phyloP scores from a whole-genome alignment of 2,888 invertebrate species.

The Polia nebulosa region DNA sequence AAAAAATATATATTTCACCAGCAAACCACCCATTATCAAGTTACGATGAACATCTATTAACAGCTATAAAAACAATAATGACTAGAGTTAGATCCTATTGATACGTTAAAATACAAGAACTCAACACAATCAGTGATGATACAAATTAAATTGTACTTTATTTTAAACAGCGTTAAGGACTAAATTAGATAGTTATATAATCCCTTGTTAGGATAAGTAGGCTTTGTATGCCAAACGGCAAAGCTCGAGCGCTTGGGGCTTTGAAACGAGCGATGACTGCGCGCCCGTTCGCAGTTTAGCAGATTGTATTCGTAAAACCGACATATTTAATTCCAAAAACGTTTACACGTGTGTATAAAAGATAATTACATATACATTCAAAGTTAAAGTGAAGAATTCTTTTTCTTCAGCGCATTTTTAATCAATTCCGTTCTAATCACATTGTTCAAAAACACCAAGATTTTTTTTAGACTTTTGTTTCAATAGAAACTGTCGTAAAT shows the following conservation, averaged over 20 bases:
- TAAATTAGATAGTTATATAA: slow-evolving; percentile 67
- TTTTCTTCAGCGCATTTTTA: background rate
- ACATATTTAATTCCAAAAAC: background rate
- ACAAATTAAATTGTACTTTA: slow-evolving; percentile 72
- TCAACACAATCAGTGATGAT: slow-evolving; percentile 59
- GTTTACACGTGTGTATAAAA: background rate
- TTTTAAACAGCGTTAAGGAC: slow-evolving; percentile 58
- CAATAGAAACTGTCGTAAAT: no score
- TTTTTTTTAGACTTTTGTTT: background rate
- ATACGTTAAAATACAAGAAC: slow-evolving; percentile 61
- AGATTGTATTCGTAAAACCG: background rate
- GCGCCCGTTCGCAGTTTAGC: background rate
- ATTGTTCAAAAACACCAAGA: background rate
- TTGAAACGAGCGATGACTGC: slow-evolving; percentile 32
- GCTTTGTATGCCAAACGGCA: slow-evolving; percentile 71
- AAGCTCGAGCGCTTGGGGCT: slow-evolving; percentile 72
- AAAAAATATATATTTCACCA: slow-evolving; percentile 64
- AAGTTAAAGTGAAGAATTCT: background rate
- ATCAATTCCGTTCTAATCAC: background rate
- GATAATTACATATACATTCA: background rate
- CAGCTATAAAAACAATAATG: slow-evolving; percentile 81
- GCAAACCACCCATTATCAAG: slow-evolving; percentile 61
- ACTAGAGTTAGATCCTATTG: slow-evolving; percentile 82
- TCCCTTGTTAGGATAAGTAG: slow-evolving; percentile 66
- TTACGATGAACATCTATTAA: slow-evolving; percentile 76